Percentiles rank a stretch among this genome's conserved stretches.
Evolutionary conservation across 2,888 invertebrate species (phyloP).

Genomic region (Tetragonula carbonaria): DNA sequence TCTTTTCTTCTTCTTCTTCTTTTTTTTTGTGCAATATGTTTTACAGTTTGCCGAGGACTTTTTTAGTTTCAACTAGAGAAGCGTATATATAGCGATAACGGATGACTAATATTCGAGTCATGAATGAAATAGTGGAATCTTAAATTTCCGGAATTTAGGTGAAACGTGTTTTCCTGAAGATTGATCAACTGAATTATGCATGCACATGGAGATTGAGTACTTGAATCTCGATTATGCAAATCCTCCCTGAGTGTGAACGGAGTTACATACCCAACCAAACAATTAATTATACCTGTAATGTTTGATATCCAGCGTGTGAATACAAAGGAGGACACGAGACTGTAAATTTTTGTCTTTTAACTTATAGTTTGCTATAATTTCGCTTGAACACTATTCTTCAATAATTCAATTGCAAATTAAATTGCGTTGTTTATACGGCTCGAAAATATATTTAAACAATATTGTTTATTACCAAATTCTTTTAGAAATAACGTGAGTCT

Average conservation of each 20-base stretch:
- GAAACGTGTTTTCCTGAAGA: slow-evolving; percentile 3
- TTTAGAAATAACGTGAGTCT: too few species aligned
- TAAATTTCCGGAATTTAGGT: neutral
- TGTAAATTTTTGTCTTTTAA: neutral
- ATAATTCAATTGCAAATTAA: neutral
- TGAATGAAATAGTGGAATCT: neutral
- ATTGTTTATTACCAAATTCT: too few species aligned
- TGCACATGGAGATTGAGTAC: neutral
- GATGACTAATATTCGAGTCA: neutral
- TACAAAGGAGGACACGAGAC: neutral
- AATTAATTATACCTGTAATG: neutral
- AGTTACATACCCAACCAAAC: neutral
- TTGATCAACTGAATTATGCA: neutral
- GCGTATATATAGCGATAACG: neutral
- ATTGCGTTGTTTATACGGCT: neutral
- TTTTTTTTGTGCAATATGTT: neutral
- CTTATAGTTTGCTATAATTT: neutral
- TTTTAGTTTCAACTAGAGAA: neutral
- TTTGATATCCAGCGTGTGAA: neutral
- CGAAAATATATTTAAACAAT: too few species aligned
- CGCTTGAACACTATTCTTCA: neutral
- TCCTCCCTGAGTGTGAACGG: neutral
- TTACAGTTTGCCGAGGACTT: neutral
- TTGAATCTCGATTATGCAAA: slow-evolving; percentile 3
- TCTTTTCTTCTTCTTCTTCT: too few species aligned